These are phyloP conservation scores for Arctocebus calabarensis DNA, from an alignment of 2,797 vertebrate species.

Conservation along the genomic window DNA sequence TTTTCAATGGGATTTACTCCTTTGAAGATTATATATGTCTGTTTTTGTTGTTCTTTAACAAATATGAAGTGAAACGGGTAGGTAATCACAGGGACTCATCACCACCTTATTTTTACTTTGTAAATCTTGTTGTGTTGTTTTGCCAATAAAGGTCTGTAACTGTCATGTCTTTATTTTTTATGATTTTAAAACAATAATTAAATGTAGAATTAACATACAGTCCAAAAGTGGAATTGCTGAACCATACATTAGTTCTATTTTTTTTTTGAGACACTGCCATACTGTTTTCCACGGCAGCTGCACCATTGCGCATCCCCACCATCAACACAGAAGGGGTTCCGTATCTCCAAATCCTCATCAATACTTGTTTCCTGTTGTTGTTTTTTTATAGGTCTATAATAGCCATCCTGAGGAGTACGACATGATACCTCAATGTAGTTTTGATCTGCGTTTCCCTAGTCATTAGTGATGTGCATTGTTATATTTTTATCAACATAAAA, in stretches of 20 bases:
- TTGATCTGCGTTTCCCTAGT: background rate
- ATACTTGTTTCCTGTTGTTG: background rate
- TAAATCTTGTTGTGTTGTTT: conserved; percentile 1
- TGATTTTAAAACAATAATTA: background rate
- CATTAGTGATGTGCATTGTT: background rate
- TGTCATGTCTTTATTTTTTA: background rate
- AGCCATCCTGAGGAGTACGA: background rate
- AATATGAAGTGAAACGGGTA: conserved; percentile 18
- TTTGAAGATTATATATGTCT: conserved; percentile 13
- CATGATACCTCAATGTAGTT: background rate
- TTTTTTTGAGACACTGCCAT: background rate
- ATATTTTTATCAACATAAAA: background rate
- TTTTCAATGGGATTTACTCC: background rate
- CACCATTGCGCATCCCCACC: background rate
- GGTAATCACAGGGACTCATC: background rate
- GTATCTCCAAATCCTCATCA: background rate
- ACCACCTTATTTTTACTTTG: background rate
- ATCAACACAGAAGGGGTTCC: background rate
- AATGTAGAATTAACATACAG: background rate
- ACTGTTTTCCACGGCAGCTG: background rate
- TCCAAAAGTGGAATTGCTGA: background rate
- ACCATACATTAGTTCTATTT: background rate
- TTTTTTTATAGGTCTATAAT: background rate
- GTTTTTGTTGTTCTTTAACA: conserved; percentile 2
- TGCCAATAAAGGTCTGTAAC: background rate